Evolutionary conservation across 2,888 invertebrate species (phyloP), one percentile per base, ranked within the genome.

Genomic region (Polydrusus pterygomalis): DNA sequence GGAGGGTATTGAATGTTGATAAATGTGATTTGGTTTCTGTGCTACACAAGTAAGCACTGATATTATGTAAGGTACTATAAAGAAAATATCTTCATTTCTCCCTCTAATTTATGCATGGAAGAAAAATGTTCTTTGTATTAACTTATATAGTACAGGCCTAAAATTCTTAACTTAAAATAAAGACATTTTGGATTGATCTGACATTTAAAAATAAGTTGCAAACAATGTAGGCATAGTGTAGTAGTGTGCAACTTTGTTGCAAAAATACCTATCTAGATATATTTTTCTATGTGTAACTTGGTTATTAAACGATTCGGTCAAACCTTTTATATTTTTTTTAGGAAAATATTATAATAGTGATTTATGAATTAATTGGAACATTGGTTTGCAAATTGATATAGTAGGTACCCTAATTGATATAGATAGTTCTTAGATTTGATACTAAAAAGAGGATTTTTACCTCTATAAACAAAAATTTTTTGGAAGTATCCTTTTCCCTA

Each of bases 271-370:
- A 38, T 60, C 18, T 60, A 38, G 15, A 60, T 60, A 60, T 60
- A 60, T 60, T 60, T 60, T 60, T 60, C 58, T 38, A 60, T 40
- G 38, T 60, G 58, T 40, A 60, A 60, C 38, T 38, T 38, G 38
- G 11, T 38, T 38, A 60, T 15, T 15, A 18, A 34, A 18, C 9
- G 15, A 56, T 60, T 58, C 17, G 38, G 30, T 58, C 38, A 60
- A 38, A 60, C n/a, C 10, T 11, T 38, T 56, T 34, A 58, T 25
- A 51, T 10, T 11, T 51, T 51, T 10, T 51, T 54, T 54, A 54
- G 20, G 13, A 13, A 25, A 25, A 54, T 25, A 13, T 54, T 51
- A 25, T 54, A 54, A 25, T 54, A 25, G 43, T 25, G 13, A 43
- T 43, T 3, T 7, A 40, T 2, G n/a, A n/a, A n/a, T 7, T 43